phyloP scores from a whole-genome alignment of 1,140 invertebrate genomes.

The Neuroterus valhalla region DNA sequence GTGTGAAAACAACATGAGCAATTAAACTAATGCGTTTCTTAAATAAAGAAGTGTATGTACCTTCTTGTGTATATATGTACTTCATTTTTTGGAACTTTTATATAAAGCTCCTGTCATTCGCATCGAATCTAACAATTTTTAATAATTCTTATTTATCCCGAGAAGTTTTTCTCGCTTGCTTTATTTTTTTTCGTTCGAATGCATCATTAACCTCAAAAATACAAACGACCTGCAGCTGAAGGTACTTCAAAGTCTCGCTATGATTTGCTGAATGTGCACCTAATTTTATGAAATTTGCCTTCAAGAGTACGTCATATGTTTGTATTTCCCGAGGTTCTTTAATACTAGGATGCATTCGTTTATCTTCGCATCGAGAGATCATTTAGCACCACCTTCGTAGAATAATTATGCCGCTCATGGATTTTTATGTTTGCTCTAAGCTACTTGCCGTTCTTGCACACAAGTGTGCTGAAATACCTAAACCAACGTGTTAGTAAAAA shows the following conservation, averaged over 20 bases:
- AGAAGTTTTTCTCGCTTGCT: not conserved
- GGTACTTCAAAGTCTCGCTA: not conserved
- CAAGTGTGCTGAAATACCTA: not conserved
- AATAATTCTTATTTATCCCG: not conserved
- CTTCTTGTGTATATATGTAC: not conserved
- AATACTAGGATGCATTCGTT: not conserved
- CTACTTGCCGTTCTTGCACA: not conserved
- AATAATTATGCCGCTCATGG: constrained; percentile 48
- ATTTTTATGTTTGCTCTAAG: constrained; percentile 7
- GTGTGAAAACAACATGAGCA: constrained; percentile 7
- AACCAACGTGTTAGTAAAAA: constrained; percentile 58
- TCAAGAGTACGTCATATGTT: not conserved
- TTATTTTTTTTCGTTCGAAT: not conserved
- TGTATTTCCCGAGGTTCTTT: not conserved
- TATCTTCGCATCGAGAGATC: constrained; percentile 5
- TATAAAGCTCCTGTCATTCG: not conserved
- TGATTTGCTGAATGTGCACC: constrained; percentile 1
- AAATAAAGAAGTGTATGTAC: not conserved
- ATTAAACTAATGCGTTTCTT: constrained; percentile 10
- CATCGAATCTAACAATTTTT: constrained; percentile 16
- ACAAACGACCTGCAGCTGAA: not conserved
- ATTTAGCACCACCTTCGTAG: constrained; percentile 64
- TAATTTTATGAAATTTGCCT: not conserved
- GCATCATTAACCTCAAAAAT: not conserved
- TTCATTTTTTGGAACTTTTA: not conserved